A percentile compares a stretch with the other conserved stretches of the same genome.
phyloP scores from a whole-genome alignment of 2,113 vertebrate species.

The Channa maculata region DNA sequence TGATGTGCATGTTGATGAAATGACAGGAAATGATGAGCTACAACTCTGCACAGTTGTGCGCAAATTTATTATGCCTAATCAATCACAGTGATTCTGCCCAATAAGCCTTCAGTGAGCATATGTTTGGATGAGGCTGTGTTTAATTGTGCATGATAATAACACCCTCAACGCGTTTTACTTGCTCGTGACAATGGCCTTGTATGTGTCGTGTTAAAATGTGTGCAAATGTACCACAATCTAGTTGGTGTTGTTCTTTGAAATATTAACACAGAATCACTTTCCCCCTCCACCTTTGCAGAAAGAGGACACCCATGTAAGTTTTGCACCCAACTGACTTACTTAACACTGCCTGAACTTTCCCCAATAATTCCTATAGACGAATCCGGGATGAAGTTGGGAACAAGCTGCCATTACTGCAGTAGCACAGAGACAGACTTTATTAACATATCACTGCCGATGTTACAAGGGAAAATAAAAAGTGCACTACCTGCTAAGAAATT shows the following conservation, averaged over 20 bases:
- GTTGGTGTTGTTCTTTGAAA: conserved; percentile 57
- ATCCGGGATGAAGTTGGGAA: conserved; percentile 19
- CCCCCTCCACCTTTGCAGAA: conserved; percentile 79
- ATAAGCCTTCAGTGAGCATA: conserved; percentile 58
- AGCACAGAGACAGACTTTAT: no score
- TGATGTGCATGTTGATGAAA: conserved; percentile 37
- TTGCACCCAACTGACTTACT: conserved; percentile 50
- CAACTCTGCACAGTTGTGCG: conserved; percentile 28
- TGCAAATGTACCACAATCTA: conserved; percentile 31
- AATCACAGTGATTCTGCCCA: conserved; percentile 66
- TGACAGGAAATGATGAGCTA: conserved; percentile 55
- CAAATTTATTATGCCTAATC: conserved; percentile 67
- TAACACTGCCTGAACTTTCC: conserved; percentile 47
- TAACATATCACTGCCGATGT: no score
- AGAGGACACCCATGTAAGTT: conserved; percentile 90
- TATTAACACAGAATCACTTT: conserved; percentile 76
- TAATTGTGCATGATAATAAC: conserved; percentile 74
- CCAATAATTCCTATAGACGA: conserved; percentile 17
- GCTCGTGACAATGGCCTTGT: conserved; percentile 37
- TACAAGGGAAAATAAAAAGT: no score
- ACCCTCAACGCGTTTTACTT: conserved; percentile 46
- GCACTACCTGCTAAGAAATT: no score
- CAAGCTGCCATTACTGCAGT: no score
- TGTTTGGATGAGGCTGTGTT: conserved; percentile 60
- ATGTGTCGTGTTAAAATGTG: conserved; percentile 40